Evolutionary conservation across 2,113 vertebrate species (phyloP), one percentile per base, ranked within the genome.

Genomic region (Corythaeola cristata): DNA sequence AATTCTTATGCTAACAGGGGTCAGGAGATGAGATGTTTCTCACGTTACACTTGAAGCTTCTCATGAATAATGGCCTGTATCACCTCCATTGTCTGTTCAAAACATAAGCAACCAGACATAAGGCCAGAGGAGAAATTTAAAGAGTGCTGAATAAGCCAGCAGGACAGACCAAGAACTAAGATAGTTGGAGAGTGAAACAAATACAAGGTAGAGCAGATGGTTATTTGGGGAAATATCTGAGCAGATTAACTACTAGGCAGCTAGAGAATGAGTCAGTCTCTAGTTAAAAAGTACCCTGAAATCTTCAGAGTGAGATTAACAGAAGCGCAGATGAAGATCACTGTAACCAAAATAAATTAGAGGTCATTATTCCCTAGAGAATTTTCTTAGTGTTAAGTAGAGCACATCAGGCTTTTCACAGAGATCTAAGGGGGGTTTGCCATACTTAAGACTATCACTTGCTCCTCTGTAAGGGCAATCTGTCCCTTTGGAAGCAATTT

Each of bases 21-120:
- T 99, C 99, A 99, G 98, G 97, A 98, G 98, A 99, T 98, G 99
- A 99, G 98, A 98, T 97, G 97, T 98, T 99, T 99, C 99, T 99
- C 99, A 99, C 98, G 97, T 99, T 99, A 98, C 98, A 98, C 98
- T 98, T 98, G 98, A 98, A 98, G 98, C 98, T 98, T 66, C 96
- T 98, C 98, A 97, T 98, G 98, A 98, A 98, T 98, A 98, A 97
- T 97, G 97, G 98, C 93, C 96, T 97, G 97, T 97, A 98, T 98
- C 97, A 98, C 98, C 97, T 98, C 98, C 97, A 98, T 99, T 99
- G 98, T 99, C 98, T 98, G 89, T 93, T 93, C 95, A 64, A 96
- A 97, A 98, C 98, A 98, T 97, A 98, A 98, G 97, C 98, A 98
- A 98, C 77, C 90, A 96, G 97, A 98, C 97, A 96, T 96, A 98